These are phyloP conservation scores for Chaetoderma sp. DNA, from an alignment of 2,888 invertebrate genomes.

Conservation along the genomic window DNA sequence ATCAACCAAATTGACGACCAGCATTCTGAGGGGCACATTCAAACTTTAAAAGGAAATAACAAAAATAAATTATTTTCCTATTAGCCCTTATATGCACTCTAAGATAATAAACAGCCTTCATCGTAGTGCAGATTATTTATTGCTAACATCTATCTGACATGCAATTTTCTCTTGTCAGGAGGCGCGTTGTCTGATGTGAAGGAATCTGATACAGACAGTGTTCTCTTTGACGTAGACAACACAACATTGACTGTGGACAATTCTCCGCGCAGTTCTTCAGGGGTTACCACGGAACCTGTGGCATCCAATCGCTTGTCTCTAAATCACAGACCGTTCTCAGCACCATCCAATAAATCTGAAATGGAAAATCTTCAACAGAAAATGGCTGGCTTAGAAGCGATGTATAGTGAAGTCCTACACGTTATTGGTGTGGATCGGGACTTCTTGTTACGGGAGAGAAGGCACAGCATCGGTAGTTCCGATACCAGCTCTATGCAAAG, in stretches of 20 bases:
- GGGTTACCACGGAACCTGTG: too few relatives aligned
- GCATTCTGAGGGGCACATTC: too few relatives aligned
- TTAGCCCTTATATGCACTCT: too few relatives aligned
- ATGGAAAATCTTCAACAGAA: conserved; percentile 14
- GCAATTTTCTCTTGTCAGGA: conserved; percentile 20
- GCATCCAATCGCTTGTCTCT: too few relatives aligned
- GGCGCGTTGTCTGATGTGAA: conserved; percentile 37
- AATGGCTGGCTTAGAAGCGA: conserved; percentile 55
- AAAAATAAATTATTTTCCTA: too few relatives aligned
- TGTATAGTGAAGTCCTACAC: conserved; percentile 56
- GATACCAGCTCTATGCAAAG: conserved; percentile 51
- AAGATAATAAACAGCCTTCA: too few relatives aligned
- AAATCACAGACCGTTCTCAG: too few relatives aligned
- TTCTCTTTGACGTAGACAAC: conserved; percentile 57
- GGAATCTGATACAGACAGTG: conserved; percentile 51
- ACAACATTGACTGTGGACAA: conserved; percentile 53
- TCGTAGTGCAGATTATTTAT: too few relatives aligned
- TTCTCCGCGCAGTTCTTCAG: background rate
- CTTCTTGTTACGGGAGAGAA: conserved; percentile 30
- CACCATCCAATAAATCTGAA: background rate
- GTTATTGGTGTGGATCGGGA: conserved; percentile 47
- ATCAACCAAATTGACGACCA: too few relatives aligned
- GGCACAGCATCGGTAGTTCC: conserved; percentile 59
- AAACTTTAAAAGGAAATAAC: too few relatives aligned
- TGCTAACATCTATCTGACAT: background rate